A percentile compares a stretch with the other conserved stretches of the same genome.
Evolutionary conservation across 2,888 invertebrate species (phyloP).

Genomic region (Orchestes rusci): DNA sequence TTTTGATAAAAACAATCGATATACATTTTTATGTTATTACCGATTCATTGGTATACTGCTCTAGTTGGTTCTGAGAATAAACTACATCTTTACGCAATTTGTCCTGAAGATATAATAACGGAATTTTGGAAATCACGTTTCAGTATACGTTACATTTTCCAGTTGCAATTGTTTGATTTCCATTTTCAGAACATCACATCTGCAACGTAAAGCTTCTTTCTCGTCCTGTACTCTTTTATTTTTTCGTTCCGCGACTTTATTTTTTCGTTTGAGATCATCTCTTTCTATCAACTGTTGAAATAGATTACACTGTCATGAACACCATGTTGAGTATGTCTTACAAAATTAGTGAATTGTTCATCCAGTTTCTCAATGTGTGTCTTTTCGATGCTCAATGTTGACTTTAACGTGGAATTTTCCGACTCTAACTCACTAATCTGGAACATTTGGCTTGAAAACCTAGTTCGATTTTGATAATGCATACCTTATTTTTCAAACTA

Average conservation of each 20-base stretch:
- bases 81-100: conserved; percentile 5
- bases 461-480: too few relatives aligned
- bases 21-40: too few relatives aligned
- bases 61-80: not conserved
- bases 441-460: too few relatives aligned
- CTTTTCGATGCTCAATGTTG: conserved; percentile 24
- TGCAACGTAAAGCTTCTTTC: conserved; percentile 20
- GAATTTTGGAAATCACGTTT: too few relatives aligned
- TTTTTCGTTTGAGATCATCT: conserved; percentile 15
- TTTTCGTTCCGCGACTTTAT: conserved; percentile 25
- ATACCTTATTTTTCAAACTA: not conserved
- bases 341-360: conserved; percentile 25
- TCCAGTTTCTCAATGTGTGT: conserved; percentile 27
- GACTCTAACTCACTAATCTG: conserved; percentile 18
- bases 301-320: not conserved
- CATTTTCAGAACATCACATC: conserved; percentile 18
- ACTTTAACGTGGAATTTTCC: conserved; percentile 22
- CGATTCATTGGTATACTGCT: conserved; percentile 11
- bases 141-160: conserved; percentile 24
- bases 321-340: conserved; percentile 12
- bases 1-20: too few relatives aligned
- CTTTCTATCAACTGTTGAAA: conserved; percentile 14
- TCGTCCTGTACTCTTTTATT: conserved; percentile 8
- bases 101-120: too few relatives aligned
- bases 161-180: conserved; percentile 18